Evolutionary conservation across 2,797 vertebrate species (phyloP), one percentile per base, ranked within the genome.

Genomic region (Pempheris klunzingeri): DNA sequence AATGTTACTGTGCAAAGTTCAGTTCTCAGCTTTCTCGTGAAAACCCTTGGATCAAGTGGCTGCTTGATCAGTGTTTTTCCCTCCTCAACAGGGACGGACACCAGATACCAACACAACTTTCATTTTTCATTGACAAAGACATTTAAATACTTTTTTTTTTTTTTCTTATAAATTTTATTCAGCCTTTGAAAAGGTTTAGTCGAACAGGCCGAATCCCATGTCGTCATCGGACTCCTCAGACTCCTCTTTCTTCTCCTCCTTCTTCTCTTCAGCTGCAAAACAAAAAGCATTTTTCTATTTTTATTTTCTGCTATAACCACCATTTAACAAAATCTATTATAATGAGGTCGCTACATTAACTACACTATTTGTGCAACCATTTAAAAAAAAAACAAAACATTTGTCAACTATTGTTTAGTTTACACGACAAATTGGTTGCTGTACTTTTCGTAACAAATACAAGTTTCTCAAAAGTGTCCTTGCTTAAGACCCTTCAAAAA

Each of bases 141-240:
- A 26, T 1, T 13, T 0, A 9, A 44, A 71, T 4, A 17, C 5
- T 14, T 44, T 30, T 1, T 9, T 15, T 9, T 30, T 66, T 90
- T 87, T 73, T 87, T 73, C 88, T 85, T 76, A 84, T 24, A 87
- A 80, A 86, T 13, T 94, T 95, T 94, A 94, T 95, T 94, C 22
- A 78, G 87, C 43, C 71, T 69, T 61, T 71, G 36, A 80, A 87
- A 70, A 84, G 20, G 60, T 91, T 95, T 95, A 95, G 92, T 99
- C 97, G 43, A 99, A 99, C 57, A 99, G 93, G 81, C 97, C 97
- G 0, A 99, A 98, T 94, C 97, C 98, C 97, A 99, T 98, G 87
- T 99, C 97, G 5, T 98, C 98, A 15, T 99, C 98, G 0, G 98
- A 99, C 89, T 96, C 98, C 86, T 98, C 98, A 0, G 98, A 99